These are phyloP conservation scores for Stenotaenia linearis DNA, from an alignment of 2,888 invertebrate genomes.

Conservation along the genomic window DNA sequence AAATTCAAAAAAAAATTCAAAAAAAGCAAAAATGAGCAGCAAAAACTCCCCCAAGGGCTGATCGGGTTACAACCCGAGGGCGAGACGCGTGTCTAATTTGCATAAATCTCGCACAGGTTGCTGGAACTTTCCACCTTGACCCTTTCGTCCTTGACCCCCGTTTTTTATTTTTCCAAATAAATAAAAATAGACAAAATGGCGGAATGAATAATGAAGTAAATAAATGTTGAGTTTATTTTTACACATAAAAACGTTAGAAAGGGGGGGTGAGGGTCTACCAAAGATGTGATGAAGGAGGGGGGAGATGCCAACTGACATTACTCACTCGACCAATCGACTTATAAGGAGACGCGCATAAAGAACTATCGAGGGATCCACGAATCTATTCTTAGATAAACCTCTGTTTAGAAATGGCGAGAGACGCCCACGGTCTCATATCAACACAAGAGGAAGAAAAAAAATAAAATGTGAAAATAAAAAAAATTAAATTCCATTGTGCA, in stretches of 20 bases:
- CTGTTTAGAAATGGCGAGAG: constrained; percentile 17
- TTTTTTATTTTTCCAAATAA: background rate
- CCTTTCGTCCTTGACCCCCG: background rate
- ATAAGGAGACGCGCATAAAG: constrained; percentile 24
- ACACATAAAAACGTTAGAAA: background rate
- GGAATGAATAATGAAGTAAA: background rate
- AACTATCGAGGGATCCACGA: constrained; percentile 8
- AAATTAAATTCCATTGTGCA: background rate
- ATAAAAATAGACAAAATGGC: background rate
- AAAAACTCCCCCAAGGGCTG: background rate
- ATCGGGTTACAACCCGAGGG: background rate
- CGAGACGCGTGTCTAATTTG: constrained; percentile 20
- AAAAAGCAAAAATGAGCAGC: background rate
- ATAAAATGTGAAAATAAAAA: background rate
- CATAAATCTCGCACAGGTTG: constrained; percentile 17
- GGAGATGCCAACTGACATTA: constrained; percentile 4
- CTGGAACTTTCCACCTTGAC: constrained; percentile 4
- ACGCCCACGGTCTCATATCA: constrained; percentile 22
- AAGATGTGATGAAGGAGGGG: background rate
- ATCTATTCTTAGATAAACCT: constrained; percentile 21
- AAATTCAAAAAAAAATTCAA: background rate
- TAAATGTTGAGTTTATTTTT: constrained; percentile 2
- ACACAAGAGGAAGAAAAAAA: background rate
- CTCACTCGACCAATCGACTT: constrained; percentile 26
- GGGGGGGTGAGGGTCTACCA: background rate